Evolutionary conservation across 2,113 vertebrate species (phyloP), one percentile per base, ranked within the genome.

Genomic region (Meriones unguiculatus): DNA sequence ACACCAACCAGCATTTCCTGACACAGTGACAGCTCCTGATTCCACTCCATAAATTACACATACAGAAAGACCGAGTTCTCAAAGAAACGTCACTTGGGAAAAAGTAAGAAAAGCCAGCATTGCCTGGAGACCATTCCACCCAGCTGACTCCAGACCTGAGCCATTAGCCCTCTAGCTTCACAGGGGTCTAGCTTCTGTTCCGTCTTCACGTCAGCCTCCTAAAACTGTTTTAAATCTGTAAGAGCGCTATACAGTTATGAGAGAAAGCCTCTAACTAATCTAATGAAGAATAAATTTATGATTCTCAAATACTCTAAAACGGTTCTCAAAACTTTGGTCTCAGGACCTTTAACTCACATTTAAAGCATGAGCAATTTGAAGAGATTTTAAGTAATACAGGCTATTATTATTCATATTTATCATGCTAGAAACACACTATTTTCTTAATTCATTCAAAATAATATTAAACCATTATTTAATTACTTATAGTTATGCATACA

Each of bases 301-400:
- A 86, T 50, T 88, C 13, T 89, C n/a, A 67, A 76, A 52, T 59
- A 80, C 59, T 87, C 28, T 88, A 93, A 77, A 89, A 86, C 4
- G 35, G 50, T 90, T 92, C 32, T 93, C 94, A 93, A 95, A 85
- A 93, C 32, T 91, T 86, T 95, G 38, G 82, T 73, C 25, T 97
- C 35, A 1, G 22, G 7, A 70, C 0, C 59, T 90, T 90, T 91
- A 89, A 86, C 2, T 89, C 64, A 50, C 28, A 93, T 7, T 90
- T 87, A 67, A 85, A 95, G 76, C 28, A 32, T 94, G 17, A 96
- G 54, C 72, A 70, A 14, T 62, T 13, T 78, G n/a, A 82, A 82
- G 4, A n/a, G 28, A 12, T 95, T 91, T 92, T 91, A 62, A 91
- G 59, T 87, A 57, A 64, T 57, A 14, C 80, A 32, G 25, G 30